phyloP scores from a whole-genome alignment of 2,113 vertebrate genomes.

The Eupsittula cactorum region DNA sequence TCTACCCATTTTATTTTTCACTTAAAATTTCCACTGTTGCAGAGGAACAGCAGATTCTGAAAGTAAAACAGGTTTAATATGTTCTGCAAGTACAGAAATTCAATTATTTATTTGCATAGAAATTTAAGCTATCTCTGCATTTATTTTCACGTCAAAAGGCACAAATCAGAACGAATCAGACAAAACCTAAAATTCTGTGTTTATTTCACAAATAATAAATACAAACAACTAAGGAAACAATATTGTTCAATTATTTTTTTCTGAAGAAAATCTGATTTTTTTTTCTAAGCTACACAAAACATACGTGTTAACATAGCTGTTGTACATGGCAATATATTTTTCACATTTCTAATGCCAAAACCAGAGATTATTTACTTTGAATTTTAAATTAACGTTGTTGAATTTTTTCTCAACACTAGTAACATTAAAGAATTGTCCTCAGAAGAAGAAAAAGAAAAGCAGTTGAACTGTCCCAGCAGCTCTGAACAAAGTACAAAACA shows the following conservation, averaged over 20 bases:
- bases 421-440: not conserved
- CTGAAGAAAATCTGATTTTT: not conserved
- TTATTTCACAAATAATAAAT: slow-evolving; percentile 60
- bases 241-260: not conserved
- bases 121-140: not conserved
- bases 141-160: slow-evolving; percentile 17
- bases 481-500: not conserved
- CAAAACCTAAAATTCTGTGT: slow-evolving; percentile 4
- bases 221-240: slow-evolving; percentile 7
- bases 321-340: not conserved
- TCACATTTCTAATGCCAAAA: not conserved
- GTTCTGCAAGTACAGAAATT: not conserved
- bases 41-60: slow-evolving; percentile 1
- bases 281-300: not conserved
- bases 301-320: not conserved
- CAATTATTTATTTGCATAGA: not conserved
- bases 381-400: not conserved
- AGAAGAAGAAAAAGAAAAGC: not conserved
- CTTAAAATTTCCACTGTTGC: not conserved
- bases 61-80: not conserved
- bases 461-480: not conserved
- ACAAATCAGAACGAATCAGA: slow-evolving; percentile 26
- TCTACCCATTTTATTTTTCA: not conserved
- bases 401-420: not conserved
- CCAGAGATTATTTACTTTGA: not conserved